Evolutionary conservation across 2,797 vertebrate species (phyloP).

Genomic region (Enteromius paludinosus): DNA sequence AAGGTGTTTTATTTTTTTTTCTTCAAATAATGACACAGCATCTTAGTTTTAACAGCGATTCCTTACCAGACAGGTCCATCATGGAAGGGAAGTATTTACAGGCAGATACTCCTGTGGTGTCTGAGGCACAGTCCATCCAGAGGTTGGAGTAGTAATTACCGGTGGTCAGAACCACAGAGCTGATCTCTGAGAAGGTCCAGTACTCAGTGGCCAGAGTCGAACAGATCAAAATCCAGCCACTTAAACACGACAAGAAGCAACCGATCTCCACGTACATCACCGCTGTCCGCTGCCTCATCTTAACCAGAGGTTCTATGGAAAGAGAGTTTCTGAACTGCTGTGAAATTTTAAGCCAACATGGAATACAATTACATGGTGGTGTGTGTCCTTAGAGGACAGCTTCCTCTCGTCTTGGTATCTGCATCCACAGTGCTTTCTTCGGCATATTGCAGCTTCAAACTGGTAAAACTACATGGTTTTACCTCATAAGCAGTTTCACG

Average conservation of each 20-base stretch:
- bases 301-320: not conserved
- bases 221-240: slow-evolving; percentile 80
- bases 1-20: not conserved
- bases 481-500: slow-evolving; percentile 67
- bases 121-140: slow-evolving; percentile 82
- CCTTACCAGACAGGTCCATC: slow-evolving; percentile 76
- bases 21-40: not conserved
- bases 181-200: slow-evolving; percentile 79
- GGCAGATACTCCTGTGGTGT: slow-evolving; percentile 80
- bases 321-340: not conserved
- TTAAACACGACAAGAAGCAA: slow-evolving; percentile 75
- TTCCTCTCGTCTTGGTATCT: not conserved
- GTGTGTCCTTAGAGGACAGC: not conserved
- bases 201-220: slow-evolving; percentile 81
- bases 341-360: slow-evolving; percentile 22
- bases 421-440: slow-evolving; percentile 3
- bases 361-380: slow-evolving; percentile 48
- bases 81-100: slow-evolving; percentile 82
- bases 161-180: slow-evolving; percentile 74
- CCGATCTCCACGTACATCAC: slow-evolving; percentile 81
- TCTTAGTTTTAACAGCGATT: not conserved
- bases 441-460: slow-evolving; percentile 16
- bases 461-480: slow-evolving; percentile 67
- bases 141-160: slow-evolving; percentile 80
- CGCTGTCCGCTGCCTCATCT: slow-evolving; percentile 69